Percentiles rank a stretch among this genome's conserved stretches.
Evolutionary conservation across 2,113 vertebrate species (phyloP).

Genomic region (Stomatorhinus ivindoensis): DNA sequence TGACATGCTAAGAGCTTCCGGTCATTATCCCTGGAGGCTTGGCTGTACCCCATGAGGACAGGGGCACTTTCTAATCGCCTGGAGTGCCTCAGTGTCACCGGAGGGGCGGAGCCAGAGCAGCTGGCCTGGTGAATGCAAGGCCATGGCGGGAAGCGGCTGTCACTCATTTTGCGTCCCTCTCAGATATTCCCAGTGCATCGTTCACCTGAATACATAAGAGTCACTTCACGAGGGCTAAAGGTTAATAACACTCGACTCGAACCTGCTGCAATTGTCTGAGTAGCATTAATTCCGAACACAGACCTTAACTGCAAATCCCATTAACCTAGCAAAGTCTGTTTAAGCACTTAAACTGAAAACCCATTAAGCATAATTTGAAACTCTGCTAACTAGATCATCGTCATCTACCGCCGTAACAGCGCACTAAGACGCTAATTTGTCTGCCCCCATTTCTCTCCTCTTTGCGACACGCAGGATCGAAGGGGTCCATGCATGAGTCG

Average conservation of each 20-base stretch:
- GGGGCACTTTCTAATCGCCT: constrained; percentile 64
- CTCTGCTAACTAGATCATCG: constrained; percentile 34
- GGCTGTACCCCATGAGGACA: constrained; percentile 51
- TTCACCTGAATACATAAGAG: constrained; percentile 35
- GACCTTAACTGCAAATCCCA: constrained; percentile 55
- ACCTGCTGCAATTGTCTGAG: constrained; percentile 53
- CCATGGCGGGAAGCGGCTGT: background rate
- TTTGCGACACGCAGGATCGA: background rate
- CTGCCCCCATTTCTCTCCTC: background rate
- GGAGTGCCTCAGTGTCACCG: constrained; percentile 33
- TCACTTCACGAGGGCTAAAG: constrained; percentile 44
- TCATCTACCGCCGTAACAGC: background rate
- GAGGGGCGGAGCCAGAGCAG: background rate
- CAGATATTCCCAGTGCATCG: constrained; percentile 2
- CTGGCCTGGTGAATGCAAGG: background rate
- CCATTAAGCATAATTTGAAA: constrained; percentile 50
- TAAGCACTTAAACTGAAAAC: constrained; percentile 50
- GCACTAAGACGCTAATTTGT: constrained; percentile 1
- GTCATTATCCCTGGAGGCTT: constrained; percentile 35
- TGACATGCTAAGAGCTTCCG: constrained; percentile 24
- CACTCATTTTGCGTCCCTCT: background rate
- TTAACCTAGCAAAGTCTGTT: constrained; percentile 55
- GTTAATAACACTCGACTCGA: constrained; percentile 56
- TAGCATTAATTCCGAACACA: constrained; percentile 46
- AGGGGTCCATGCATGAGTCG: background rate